Conservation (phyloP, 2,797 vertebrate genomes). For the Luscinia megarhynchos region DNA sequence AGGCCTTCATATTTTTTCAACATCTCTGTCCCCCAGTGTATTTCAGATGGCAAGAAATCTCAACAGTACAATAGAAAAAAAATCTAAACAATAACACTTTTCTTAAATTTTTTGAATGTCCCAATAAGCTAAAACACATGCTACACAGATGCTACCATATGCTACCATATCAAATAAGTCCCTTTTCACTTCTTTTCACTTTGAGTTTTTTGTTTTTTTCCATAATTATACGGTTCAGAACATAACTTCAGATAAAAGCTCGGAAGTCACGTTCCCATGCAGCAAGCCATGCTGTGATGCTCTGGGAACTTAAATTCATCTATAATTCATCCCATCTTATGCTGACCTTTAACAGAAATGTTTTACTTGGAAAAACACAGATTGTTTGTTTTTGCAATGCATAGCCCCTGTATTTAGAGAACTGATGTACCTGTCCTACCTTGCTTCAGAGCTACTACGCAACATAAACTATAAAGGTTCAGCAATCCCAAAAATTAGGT, state of each 20-base stretch:
- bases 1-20: background rate
- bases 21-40: background rate
- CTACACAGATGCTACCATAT: background rate
- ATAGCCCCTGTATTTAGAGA: background rate
- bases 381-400: background rate
- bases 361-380: background rate
- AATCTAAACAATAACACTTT: background rate
- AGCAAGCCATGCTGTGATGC: background rate
- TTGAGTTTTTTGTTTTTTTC: background rate
- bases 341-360: conserved; percentile 8
- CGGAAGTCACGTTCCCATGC: background rate
- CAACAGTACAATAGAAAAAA: background rate
- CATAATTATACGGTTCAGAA: background rate
- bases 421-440: background rate
- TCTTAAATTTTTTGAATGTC: background rate
- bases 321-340: conserved; percentile 3
- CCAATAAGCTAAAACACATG: background rate
- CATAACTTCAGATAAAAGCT: background rate
- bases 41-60: background rate
- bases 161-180: background rate
- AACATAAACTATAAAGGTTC: background rate
- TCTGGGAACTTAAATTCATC: background rate
- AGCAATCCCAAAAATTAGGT: background rate
- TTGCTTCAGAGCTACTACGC: background rate
- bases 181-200: background rate